Conservation (phyloP, 2,888 invertebrate species). For the Dasysyrphus albostriatus region DNA sequence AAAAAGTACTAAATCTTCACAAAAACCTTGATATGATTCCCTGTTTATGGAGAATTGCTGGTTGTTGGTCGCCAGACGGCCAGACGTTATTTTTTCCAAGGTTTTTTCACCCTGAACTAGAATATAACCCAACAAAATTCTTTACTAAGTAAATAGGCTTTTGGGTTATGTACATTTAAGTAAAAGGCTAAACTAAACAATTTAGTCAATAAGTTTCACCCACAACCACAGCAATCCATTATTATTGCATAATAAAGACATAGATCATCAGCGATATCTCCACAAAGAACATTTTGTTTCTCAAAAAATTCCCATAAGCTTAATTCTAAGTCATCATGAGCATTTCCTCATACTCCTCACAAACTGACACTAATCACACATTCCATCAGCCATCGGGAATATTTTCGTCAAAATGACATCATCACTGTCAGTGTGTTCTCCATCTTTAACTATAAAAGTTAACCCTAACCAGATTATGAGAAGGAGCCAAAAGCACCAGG, state of each 20-base stretch:
- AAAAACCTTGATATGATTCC: neutral
- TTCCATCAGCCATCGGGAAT: constrained; percentile 68
- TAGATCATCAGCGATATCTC: neutral
- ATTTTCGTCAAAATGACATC: constrained; percentile 75
- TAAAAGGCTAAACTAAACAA: neutral
- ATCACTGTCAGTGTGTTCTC: constrained; percentile 58
- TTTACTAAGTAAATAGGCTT: too few species aligned
- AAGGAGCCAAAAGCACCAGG: neutral
- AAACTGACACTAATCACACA: constrained; percentile 66
- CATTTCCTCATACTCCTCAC: constrained; percentile 60
- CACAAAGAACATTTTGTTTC: neutral
- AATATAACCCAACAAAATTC: too few species aligned
- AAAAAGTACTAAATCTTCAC: neutral
- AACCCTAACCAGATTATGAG: constrained; percentile 40
- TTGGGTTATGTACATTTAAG: too few species aligned
- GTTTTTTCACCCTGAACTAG: too few species aligned
- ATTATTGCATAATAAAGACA: neutral
- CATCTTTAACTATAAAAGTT: neutral
- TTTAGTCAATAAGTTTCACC: neutral
- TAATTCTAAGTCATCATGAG: neutral
- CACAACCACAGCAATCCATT: neutral
- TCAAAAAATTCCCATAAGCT: constrained; percentile 9
- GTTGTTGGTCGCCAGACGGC: too few species aligned
- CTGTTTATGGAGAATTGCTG: too few species aligned
- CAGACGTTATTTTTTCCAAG: too few species aligned